A percentile compares a stretch with the other conserved stretches of the same genome.
Conservation (phyloP, 2,888 invertebrate genomes). For the Orthosia cruda region DNA sequence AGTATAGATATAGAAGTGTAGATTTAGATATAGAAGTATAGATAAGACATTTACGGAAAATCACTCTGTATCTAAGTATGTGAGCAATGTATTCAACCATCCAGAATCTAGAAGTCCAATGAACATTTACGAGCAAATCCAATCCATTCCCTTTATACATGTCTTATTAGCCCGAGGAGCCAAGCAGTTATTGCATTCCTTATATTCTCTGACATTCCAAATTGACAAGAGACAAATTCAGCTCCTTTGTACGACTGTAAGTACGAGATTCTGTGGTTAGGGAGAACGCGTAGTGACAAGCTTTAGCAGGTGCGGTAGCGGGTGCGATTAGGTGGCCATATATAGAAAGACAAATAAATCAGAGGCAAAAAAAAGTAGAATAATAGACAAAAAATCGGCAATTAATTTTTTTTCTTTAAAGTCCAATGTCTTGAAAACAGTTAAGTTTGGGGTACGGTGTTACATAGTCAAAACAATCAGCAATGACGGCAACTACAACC, state of each 20-base stretch:
- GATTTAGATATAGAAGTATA: too few species aligned
- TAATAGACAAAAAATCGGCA: too few species aligned
- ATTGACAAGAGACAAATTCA: slow-evolving; percentile 53
- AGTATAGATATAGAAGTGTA: too few species aligned
- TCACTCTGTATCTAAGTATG: not conserved
- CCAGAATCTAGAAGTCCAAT: slow-evolving; percentile 30
- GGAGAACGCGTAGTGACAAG: not conserved
- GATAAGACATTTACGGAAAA: not conserved
- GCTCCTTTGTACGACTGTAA: slow-evolving; percentile 45
- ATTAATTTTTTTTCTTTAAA: too few species aligned
- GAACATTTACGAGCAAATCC: slow-evolving; percentile 28
- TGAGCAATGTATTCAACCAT: slow-evolving; percentile 6
- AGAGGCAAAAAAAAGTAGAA: too few species aligned
- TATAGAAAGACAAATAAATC: too few species aligned
- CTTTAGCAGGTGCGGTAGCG: not conserved
- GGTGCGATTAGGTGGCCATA: not conserved
- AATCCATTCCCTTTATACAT: slow-evolving; percentile 48
- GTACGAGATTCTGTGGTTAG: slow-evolving; percentile 15
- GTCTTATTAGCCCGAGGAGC: slow-evolving; percentile 46
- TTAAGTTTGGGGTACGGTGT: too few species aligned
- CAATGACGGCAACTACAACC: too few species aligned
- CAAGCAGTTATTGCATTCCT: slow-evolving; percentile 60
- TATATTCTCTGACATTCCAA: slow-evolving; percentile 40
- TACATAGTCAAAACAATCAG: too few species aligned
- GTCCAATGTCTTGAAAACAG: too few species aligned